phyloP scores from a whole-genome alignment of 2,888 invertebrate species.

The Nineta flava region DNA sequence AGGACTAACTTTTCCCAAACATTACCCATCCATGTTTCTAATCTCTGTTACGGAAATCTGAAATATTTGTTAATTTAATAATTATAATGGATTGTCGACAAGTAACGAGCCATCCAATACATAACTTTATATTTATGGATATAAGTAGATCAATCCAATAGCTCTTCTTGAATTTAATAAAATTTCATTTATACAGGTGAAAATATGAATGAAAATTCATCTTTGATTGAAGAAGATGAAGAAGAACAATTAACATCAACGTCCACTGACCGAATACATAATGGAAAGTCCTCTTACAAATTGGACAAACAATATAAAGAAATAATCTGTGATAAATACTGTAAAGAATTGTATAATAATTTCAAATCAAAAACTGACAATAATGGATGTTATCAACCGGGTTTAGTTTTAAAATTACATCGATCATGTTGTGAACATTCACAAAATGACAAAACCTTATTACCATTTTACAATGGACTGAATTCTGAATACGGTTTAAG shows the following conservation, averaged over 20 bases:
- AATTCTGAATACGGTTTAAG: constrained; percentile 2
- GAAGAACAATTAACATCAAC: background rate
- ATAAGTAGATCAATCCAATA: no score
- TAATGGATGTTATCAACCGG: background rate
- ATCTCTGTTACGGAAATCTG: no score
- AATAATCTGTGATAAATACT: background rate
- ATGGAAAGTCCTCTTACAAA: no score
- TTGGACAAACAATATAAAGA: background rate
- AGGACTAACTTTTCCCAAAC: no score
- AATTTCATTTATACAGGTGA: background rate
- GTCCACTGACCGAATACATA: no score
- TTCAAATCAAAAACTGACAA: background rate
- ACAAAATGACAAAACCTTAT: background rate
- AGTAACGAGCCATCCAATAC: no score
- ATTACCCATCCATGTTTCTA: no score
- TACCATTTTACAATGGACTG: background rate
- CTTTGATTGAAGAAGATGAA: background rate
- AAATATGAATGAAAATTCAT: background rate
- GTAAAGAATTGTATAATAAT: background rate
- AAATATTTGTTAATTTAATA: no score
- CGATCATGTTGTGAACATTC: background rate
- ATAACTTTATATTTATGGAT: no score
- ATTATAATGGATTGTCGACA: no score
- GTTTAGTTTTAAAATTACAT: background rate
- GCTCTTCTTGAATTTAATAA: background rate